phyloP scores from a whole-genome alignment of 2,888 invertebrate species.

The Baccha elongata region DNA sequence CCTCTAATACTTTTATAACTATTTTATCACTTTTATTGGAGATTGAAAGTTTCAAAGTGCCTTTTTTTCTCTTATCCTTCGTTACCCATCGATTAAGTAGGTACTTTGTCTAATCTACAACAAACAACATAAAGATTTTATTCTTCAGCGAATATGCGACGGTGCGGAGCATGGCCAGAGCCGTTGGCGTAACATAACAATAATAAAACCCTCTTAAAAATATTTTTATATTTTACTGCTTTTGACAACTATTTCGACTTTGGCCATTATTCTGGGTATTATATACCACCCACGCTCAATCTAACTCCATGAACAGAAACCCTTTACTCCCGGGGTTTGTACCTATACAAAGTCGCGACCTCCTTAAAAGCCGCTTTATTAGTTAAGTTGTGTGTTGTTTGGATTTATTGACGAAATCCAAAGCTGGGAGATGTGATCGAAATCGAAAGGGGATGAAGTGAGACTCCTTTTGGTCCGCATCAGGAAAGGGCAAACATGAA shows the following conservation, averaged over 20 bases:
- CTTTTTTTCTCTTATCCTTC: neutral
- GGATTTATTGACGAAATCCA: slow-evolving; percentile 47
- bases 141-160: neutral
- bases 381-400: slow-evolving; percentile 32
- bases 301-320: neutral
- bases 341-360: slow-evolving; percentile 51
- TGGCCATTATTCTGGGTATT: slow-evolving; percentile 41
- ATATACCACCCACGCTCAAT: slow-evolving; percentile 13
- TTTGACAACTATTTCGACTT: slow-evolving; percentile 62
- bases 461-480: slow-evolving; percentile 30
- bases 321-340: no score
- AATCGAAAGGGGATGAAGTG: neutral
- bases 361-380: slow-evolving; percentile 49
- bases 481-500: slow-evolving; percentile 54
- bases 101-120: slow-evolving; percentile 9
- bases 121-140: slow-evolving; percentile 46
- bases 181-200: slow-evolving; percentile 9
- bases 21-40: no score
- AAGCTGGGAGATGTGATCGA: slow-evolving; percentile 1
- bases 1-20: no score
- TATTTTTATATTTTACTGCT: slow-evolving; percentile 42
- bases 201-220: slow-evolving; percentile 52
- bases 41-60: no score
- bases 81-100: slow-evolving; percentile 45
- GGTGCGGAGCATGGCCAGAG: neutral